Conservation (phyloP, 2,113 vertebrate genomes). For the Harpagus bidentatus region DNA sequence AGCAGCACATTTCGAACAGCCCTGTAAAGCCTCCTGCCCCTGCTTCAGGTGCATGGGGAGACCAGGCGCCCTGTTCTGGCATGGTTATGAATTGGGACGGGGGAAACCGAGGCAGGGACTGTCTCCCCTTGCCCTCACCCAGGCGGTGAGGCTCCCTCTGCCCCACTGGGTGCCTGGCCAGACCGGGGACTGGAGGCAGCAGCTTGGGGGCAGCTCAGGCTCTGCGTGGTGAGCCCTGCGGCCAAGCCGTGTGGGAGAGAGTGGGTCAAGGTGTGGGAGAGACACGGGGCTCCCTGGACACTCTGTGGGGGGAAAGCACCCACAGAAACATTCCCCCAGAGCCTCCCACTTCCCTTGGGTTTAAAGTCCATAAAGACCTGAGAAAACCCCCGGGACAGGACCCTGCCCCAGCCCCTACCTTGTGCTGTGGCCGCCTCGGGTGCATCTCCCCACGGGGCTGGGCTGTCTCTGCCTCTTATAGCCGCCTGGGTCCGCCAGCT, state of each 20-base stretch:
- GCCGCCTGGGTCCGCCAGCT: fast-evolving
- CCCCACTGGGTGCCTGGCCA: too few species aligned
- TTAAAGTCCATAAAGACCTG: not conserved
- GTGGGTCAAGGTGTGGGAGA: not conserved
- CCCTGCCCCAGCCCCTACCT: not conserved
- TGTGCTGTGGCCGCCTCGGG: fast-evolving
- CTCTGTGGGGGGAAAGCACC: not conserved
- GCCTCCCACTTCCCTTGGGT: not conserved
- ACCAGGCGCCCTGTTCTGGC: not conserved
- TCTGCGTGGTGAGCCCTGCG: not conserved
- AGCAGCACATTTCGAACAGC: not conserved
- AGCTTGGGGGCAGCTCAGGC: not conserved
- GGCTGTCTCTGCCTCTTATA: not conserved
- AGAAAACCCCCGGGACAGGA: not conserved
- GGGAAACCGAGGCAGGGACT: fast-evolving
- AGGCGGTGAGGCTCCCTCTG: not conserved
- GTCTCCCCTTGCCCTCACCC: not conserved
- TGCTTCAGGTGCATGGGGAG: not conserved
- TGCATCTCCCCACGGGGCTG: not conserved
- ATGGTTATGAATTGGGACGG: not conserved
- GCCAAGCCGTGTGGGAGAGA: not conserved
- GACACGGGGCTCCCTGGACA: not conserved
- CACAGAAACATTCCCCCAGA: not conserved
- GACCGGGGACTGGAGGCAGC: not conserved
- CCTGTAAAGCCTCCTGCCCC: not conserved